phyloP scores from a whole-genome alignment of 2,888 invertebrate genomes.

The Lasioglossum malachurum region DNA sequence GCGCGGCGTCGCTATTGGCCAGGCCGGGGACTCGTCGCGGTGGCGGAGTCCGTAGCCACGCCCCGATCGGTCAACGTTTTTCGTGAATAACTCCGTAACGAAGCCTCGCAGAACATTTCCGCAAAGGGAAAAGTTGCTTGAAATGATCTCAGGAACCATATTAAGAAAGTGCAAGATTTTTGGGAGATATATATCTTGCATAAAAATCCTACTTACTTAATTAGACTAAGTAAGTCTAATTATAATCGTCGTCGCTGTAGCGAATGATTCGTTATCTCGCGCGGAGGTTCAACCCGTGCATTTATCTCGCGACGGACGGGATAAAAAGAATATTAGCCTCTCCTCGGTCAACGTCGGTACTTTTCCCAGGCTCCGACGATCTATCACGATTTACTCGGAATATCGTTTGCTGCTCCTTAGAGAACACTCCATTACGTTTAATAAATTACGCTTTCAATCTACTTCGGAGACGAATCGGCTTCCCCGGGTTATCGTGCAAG shows the following conservation, averaged over 20 bases:
- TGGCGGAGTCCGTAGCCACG: too few relatives aligned
- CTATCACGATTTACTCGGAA: slow-evolving; percentile 16
- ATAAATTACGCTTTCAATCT: slow-evolving; percentile 31
- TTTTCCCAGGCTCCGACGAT: neutral
- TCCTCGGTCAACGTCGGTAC: slow-evolving; percentile 43
- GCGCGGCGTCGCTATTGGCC: too few relatives aligned
- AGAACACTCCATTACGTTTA: slow-evolving; percentile 47
- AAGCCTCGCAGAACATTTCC: too few relatives aligned
- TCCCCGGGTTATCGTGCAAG: slow-evolving; percentile 1
- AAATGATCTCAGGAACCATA: too few relatives aligned
- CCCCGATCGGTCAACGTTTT: too few relatives aligned
- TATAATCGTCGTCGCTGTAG: neutral
- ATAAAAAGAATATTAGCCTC: neutral
- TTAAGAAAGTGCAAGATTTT: too few relatives aligned
- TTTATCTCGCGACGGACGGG: neutral
- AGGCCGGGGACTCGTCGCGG: too few relatives aligned
- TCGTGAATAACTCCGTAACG: too few relatives aligned
- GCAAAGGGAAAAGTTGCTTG: too few relatives aligned
- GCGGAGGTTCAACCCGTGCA: neutral
- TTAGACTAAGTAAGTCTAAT: neutral
- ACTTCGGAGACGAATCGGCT: neutral
- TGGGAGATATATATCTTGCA: too few relatives aligned
- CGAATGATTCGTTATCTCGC: neutral
- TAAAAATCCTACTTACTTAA: too few relatives aligned
- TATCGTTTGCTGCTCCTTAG: slow-evolving; percentile 34